phyloP scores from a whole-genome alignment of 2,113 vertebrate species.

The Colaptes auratus region DNA sequence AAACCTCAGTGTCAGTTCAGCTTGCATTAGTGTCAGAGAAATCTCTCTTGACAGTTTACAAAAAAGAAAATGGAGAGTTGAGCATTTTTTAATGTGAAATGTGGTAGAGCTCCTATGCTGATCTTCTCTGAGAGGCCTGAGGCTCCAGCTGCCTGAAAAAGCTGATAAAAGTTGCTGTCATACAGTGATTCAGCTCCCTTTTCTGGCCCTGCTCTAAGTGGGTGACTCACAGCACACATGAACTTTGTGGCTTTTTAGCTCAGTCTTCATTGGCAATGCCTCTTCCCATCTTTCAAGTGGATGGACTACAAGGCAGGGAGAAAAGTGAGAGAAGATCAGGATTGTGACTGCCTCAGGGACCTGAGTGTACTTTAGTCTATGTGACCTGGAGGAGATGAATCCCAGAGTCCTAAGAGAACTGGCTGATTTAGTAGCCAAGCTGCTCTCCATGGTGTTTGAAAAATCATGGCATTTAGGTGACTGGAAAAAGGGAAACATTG shows the following conservation, averaged over 20 bases:
- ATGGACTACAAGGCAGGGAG: background rate
- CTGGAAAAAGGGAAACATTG: background rate
- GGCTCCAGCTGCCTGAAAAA: conserved; percentile 20
- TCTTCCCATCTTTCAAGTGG: background rate
- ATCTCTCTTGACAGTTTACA: background rate
- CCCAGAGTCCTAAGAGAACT: background rate
- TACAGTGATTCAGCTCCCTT: background rate
- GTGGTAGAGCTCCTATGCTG: background rate
- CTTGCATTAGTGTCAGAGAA: background rate
- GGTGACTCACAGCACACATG: background rate
- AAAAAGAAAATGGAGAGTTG: conserved; percentile 15
- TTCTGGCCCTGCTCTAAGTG: background rate
- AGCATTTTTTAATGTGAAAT: background rate
- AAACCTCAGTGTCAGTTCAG: background rate
- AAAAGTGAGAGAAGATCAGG: background rate
- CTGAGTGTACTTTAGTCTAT: background rate
- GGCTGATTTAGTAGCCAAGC: background rate
- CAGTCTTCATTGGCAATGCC: background rate
- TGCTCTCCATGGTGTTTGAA: background rate
- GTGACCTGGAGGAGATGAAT: background rate
- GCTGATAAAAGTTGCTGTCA: background rate
- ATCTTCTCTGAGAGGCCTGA: background rate
- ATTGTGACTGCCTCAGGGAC: background rate
- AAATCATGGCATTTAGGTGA: background rate
- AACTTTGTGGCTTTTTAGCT: background rate